Conservation (phyloP, 2,797 vertebrate genomes). For the Poecilia velifera region DNA sequence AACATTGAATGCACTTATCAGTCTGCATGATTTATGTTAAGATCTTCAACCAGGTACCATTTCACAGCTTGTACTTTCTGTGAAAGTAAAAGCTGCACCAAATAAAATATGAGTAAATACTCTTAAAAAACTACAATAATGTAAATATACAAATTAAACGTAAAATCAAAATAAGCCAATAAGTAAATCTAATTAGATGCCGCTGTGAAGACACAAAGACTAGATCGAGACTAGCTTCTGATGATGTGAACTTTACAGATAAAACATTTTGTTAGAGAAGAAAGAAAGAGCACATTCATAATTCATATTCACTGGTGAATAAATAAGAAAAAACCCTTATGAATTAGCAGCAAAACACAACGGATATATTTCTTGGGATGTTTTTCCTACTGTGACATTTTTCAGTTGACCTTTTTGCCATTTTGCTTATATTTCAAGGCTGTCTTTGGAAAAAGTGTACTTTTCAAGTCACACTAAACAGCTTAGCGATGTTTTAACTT, state of each 20-base stretch:
- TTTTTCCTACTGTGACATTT: not conserved
- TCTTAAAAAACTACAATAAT: not conserved
- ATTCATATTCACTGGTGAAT: not conserved
- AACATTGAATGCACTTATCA: not conserved
- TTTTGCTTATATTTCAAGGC: not conserved
- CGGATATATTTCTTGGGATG: not conserved
- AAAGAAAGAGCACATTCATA: not conserved
- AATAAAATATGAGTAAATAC: not conserved
- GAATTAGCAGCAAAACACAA: not conserved
- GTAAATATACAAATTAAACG: not conserved
- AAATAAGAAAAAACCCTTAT: not conserved
- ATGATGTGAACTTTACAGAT: not conserved
- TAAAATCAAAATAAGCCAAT: not conserved
- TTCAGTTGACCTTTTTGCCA: not conserved
- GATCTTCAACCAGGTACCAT: not conserved
- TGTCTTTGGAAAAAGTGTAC: not conserved
- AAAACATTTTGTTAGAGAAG: not conserved
- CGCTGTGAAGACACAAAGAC: not conserved
- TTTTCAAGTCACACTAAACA: not conserved
- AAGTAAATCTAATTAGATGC: not conserved
- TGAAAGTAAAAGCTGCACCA: not conserved
- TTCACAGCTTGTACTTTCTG: not conserved
- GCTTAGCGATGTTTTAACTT: not conserved
- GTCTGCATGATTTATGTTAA: not conserved
- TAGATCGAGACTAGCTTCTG: not conserved